Base-by-base conservation (phyloP, 2,113 vertebrate species). In the Trematocara nigrifrons region DNA sequence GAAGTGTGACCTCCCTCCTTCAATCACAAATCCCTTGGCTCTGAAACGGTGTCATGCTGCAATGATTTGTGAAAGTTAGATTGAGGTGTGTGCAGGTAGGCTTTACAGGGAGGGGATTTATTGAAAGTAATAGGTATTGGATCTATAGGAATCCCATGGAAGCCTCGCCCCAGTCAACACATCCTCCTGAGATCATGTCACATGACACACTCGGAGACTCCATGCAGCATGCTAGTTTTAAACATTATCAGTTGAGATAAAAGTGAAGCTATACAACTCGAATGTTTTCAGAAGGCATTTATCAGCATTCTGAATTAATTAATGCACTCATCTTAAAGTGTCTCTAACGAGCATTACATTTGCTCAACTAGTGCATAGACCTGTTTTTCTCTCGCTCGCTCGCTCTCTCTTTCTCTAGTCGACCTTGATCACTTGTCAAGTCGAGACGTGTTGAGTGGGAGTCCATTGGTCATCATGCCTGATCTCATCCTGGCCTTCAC, bases 401-500 rank as follows among this genome's bases (percentile, higher is more conserved):
- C 40, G 2, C 40, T 10, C 40, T 2, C 42, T 12, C 49, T 89
- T 66, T 87, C 22, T 82, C 82, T 71, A 40, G 81, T 47, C 31
- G 53, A 74, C 89, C 93, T 96, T 95, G 95, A 94, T 94, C 91
- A 89, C 92, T 89, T 92, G 91, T 95, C 95, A 93, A 87, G 85
- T 85, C 71, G 10, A 93, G 92, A 92, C 84, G 38, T 86, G 89
- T 88, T 74, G 87, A 87, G 93, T 89, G 90, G 87, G 88, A 86
- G 89, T 94, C 92, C 88, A 93, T 94, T 93, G 93, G 92, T 95
- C 94, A 95, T 94, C 86, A 52, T 79, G 88, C 87, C 92, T 85
- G 87, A 91, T 91, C 93, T 94, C 91, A 86, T 94, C 86, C 87
- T 80, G 92, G 93, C 93, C 93, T 94, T 94, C 92, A 91, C 88